Percentiles rank a stretch among this genome's conserved stretches.
phyloP scores from a whole-genome alignment of 1,140 invertebrate species.

The Pseudomyrmex concolor region DNA sequence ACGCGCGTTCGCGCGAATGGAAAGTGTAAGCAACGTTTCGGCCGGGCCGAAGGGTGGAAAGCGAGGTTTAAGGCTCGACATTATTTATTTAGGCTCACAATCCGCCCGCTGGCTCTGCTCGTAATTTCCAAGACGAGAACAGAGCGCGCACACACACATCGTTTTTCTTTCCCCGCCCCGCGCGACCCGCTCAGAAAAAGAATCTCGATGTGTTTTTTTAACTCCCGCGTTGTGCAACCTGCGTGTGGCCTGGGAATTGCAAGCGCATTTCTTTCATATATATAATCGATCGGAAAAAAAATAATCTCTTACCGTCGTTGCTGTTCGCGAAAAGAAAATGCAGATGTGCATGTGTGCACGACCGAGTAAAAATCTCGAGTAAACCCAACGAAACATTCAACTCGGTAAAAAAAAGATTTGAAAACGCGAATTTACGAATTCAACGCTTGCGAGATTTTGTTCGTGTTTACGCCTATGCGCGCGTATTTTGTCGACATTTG shows the following conservation, averaged over 20 bases:
- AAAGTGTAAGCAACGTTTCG: conserved; percentile 39
- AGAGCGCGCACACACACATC: conserved; percentile 1
- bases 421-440: not conserved
- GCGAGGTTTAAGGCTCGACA: conserved; percentile 27
- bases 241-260: not conserved
- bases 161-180: not conserved
- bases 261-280: not conserved
- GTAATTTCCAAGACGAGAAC: conserved; percentile 36
- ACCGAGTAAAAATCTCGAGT: not conserved
- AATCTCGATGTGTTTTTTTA: conserved; percentile 41
- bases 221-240: conserved; percentile 5
- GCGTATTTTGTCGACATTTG: not conserved
- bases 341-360: not conserved
- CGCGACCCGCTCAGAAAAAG: not conserved
- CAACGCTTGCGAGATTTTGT: not conserved
- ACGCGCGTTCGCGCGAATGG: conserved; percentile 38
- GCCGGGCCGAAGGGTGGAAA: conserved; percentile 24
- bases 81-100: conserved; percentile 60
- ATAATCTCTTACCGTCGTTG: not conserved
- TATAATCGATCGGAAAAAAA: conserved; percentile 9
- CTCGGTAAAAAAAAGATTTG: not conserved
- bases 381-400: too few species aligned
- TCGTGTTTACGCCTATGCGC: conserved; percentile 6
- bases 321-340: not conserved
- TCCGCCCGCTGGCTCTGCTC: conserved; percentile 28